Percentiles rank a stretch among this genome's conserved stretches.
phyloP scores from a whole-genome alignment of 2,888 invertebrate genomes.

The Agriopis marginaria region DNA sequence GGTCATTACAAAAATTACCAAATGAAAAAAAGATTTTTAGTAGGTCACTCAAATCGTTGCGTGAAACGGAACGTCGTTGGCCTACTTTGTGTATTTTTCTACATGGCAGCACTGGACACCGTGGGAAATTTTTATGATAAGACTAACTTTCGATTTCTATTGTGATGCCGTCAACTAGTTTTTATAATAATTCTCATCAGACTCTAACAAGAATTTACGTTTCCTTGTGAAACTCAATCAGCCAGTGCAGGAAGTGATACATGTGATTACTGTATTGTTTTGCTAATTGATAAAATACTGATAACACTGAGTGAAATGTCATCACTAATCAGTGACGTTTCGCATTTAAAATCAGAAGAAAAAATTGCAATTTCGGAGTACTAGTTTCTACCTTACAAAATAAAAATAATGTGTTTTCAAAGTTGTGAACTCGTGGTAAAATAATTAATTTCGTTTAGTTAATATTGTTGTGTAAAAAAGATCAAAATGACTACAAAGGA shows the following conservation, averaged over 20 bases:
- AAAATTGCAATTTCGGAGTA: conserved; percentile 68
- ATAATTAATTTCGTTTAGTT: conserved; percentile 57
- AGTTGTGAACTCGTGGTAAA: conserved; percentile 72
- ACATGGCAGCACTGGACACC: conserved; percentile 73
- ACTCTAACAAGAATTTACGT: conserved; percentile 63
- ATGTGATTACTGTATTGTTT: conserved; percentile 25
- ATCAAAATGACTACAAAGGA: conserved; percentile 84
- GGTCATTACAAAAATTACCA: too few species aligned
- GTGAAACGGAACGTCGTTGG: conserved; percentile 59
- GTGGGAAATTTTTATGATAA: conserved; percentile 71
- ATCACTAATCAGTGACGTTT: conserved; percentile 79
- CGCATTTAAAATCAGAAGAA: conserved; percentile 63
- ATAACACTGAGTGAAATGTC: conserved; percentile 73
- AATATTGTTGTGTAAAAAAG: conserved; percentile 48
- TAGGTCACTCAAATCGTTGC: conserved; percentile 42
- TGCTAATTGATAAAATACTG: conserved; percentile 57
- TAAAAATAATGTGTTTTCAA: conserved; percentile 77
- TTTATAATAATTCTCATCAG: conserved; percentile 63
- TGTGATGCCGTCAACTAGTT: conserved; percentile 52
- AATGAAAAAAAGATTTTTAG: conserved; percentile 25
- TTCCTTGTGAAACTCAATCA: conserved; percentile 56
- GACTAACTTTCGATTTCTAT: conserved; percentile 71
- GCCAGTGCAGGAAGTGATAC: conserved; percentile 34
- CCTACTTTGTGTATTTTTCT: conserved; percentile 63
- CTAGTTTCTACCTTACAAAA: conserved; percentile 66